phyloP scores from a whole-genome alignment of 2,113 vertebrate genomes.

The Muntiacus reevesi region DNA sequence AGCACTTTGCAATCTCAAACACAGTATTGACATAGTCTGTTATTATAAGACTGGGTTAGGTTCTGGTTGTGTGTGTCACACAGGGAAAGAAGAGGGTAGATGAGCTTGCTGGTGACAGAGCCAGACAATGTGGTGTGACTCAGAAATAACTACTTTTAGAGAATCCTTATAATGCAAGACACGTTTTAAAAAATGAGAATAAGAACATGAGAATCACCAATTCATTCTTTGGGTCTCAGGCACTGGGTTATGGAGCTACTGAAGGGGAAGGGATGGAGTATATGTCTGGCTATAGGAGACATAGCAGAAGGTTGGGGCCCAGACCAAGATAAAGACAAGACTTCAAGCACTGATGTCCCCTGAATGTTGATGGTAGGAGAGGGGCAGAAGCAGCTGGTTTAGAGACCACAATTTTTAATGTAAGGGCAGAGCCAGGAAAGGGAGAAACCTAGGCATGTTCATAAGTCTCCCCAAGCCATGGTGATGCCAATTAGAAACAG shows the following conservation, averaged over 20 bases:
- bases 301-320: not conserved
- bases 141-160: constrained; percentile 51
- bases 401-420: not conserved
- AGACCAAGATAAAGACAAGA: not conserved
- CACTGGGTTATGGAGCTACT: not conserved
- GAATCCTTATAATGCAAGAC: constrained; percentile 7
- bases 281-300: not conserved
- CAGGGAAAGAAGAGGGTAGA: constrained; percentile 24
- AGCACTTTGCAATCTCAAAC: constrained; percentile 37
- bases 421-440: constrained; percentile 27
- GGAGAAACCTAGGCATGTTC: not conserved
- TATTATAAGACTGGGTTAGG: constrained; percentile 43
- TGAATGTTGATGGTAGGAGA: not conserved
- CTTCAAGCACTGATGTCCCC: not conserved
- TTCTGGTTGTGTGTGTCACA: not conserved
- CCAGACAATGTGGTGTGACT: constrained; percentile 33
- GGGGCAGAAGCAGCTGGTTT: not conserved
- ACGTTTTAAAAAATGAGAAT: not conserved
- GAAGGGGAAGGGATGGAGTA: not conserved
- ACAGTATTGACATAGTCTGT: not conserved
- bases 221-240: constrained; percentile 16
- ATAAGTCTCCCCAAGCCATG: not conserved
- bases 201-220: not conserved
- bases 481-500: not conserved
- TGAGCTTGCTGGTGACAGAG: constrained; percentile 12